Evolutionary conservation across 2,888 invertebrate species (phyloP), one percentile per base, ranked within the genome.

Genomic region (Cephus runcator): DNA sequence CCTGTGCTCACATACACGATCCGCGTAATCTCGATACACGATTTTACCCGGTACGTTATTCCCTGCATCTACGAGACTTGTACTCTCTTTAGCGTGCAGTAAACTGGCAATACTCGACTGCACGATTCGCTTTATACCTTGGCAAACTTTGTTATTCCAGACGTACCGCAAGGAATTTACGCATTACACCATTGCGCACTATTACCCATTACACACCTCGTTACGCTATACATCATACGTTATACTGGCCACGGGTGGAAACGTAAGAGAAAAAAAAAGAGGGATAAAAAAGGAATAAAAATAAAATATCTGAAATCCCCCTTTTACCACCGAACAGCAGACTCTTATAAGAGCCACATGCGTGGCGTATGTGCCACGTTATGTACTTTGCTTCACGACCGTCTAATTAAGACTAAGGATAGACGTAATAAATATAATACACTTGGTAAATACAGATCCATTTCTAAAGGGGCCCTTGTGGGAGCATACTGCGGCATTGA

Each of bases 131-230:
- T 12, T 34, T 56, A 31, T 71, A 71, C 71, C 71, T 34, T 34
- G 69, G 78, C 40, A 85, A 84, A 84, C 85, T 87, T 83, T 84
- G 83, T 85, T 86, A 84, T 84, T 83, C 75, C 81, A 80, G 81
- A 79, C 80, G 76, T 81, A 83, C 85, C 81, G 73, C 84, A 82
- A 83, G 83, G 85, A 87, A 86, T 86, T 85, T 80, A 81, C 81
- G 85, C 85, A 85, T 87, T 87, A 87, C 86, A 85, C 84, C 85
- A 87, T 88, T 88, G 87, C 86, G 82, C 84, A 83, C 87, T 84
- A 88, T 87, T 87, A 87, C 84, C 87, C 85, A 85, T 87, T 87
- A 87, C 85, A 86, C 85, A 87, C 82, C 88, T 87, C 85, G 88
- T 88, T 88, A 85, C 83, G 83, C 83, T 84, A 83, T 85, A 73